Percentiles rank a stretch among this genome's conserved stretches.
Conservation (phyloP, 2,888 invertebrate species). For the Diploptera punctata region DNA sequence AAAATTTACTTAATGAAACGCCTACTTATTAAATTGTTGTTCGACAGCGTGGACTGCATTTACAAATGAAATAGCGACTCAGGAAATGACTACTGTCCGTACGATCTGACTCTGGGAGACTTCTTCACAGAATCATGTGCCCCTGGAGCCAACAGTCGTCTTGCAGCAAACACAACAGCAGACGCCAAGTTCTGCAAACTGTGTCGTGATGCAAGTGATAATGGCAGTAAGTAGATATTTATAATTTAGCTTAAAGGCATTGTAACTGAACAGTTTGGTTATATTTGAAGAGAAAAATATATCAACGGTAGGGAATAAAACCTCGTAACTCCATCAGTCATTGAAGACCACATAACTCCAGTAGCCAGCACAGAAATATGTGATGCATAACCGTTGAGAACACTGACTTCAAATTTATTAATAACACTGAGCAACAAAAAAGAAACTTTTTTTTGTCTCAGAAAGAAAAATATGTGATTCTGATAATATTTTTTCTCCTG, state of each 20-base stretch:
- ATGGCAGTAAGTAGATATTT: not conserved
- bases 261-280: not conserved
- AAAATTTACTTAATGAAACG: not conserved
- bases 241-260: not conserved
- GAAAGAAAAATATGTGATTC: too few species aligned
- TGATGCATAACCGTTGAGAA: too few species aligned
- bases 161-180: slow-evolving; percentile 27
- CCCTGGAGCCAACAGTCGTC: slow-evolving; percentile 63
- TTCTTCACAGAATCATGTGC: slow-evolving; percentile 67
- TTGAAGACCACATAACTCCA: too few species aligned
- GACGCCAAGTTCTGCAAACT: slow-evolving; percentile 41
- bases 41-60: slow-evolving; percentile 66
- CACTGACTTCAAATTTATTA: too few species aligned
- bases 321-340: too few species aligned
- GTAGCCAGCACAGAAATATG: too few species aligned
- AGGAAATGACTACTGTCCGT: slow-evolving; percentile 60
- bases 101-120: slow-evolving; percentile 61
- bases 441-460: too few species aligned
- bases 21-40: not conserved
- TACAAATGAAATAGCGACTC: slow-evolving; percentile 61
- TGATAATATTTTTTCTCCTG: too few species aligned
- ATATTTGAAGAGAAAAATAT: too few species aligned
- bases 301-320: too few species aligned
- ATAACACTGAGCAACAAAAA: too few species aligned
- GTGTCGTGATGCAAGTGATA: slow-evolving; percentile 44